Percentiles rank a stretch among this genome's conserved stretches.
These are phyloP conservation scores for Elaphurus davidianus DNA, from an alignment of 2,113 vertebrate species.

Conservation along the genomic window DNA sequence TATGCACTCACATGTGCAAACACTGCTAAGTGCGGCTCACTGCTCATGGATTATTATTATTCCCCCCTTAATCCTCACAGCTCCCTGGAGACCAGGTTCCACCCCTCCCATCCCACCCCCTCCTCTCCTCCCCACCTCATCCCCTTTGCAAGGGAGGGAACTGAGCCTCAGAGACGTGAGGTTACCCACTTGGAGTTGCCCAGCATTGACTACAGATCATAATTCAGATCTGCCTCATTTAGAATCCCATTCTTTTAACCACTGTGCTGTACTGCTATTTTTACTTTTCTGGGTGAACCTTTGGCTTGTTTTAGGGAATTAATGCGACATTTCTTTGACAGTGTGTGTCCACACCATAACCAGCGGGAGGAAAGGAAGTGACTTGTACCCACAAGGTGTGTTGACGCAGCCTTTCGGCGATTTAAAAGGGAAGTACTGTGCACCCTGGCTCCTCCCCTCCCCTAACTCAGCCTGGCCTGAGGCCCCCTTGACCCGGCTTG, in stretches of 20 bases:
- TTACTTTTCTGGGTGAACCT: background rate
- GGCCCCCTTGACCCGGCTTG: fast-evolving
- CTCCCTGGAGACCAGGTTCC: fast-evolving
- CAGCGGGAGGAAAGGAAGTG: slow-evolving; percentile 46
- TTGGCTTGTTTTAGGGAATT: slow-evolving; percentile 11
- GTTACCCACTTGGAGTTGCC: background rate
- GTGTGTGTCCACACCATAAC: background rate
- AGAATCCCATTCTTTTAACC: background rate
- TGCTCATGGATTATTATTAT: background rate
- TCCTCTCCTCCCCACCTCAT: background rate
- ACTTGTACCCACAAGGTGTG: slow-evolving; percentile 17
- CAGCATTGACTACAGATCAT: fast-evolving
- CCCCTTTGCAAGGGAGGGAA: background rate
- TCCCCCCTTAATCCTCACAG: background rate
- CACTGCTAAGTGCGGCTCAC: background rate
- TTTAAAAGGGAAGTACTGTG: slow-evolving; percentile 15
- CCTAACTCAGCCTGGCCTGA: background rate
- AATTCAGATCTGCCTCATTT: fast-evolving
- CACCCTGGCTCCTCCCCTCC: background rate
- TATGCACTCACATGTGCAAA: fast-evolving
- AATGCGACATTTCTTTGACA: slow-evolving; percentile 35
- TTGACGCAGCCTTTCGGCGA: background rate
- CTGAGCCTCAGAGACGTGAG: background rate
- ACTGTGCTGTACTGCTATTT: background rate
- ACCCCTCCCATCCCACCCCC: fast-evolving